A percentile compares a stretch with the other conserved stretches of the same genome.
phyloP scores from a whole-genome alignment of 2,113 vertebrate genomes.

The cattle (Bos taurus) region ARS-UCD2.0 NC_037338.1:59724501-59725000 shows the following conservation, averaged over 20 bases:
- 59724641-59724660: too few relatives aligned
- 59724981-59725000: background rate
- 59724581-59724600: too few relatives aligned
- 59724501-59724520: too few relatives aligned
- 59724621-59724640: too few relatives aligned
- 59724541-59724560: too few relatives aligned
- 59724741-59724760: background rate
- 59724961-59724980: background rate
- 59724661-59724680: too few relatives aligned
- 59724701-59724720: fast-evolving
- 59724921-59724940: background rate
- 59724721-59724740: too few relatives aligned
- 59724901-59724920: background rate
- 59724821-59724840: background rate
- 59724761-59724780: background rate
- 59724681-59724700: too few relatives aligned
- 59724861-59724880: background rate
- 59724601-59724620: too few relatives aligned
- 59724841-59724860: background rate
- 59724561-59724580: too few relatives aligned
- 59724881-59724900: background rate
- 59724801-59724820: background rate
- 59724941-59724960: background rate
- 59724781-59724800: background rate
- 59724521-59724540: too few relatives aligned